Percentiles rank a stretch among this genome's conserved stretches.
phyloP scores from a whole-genome alignment of 1,140 invertebrate species.

The Papilio dardanus region DNA sequence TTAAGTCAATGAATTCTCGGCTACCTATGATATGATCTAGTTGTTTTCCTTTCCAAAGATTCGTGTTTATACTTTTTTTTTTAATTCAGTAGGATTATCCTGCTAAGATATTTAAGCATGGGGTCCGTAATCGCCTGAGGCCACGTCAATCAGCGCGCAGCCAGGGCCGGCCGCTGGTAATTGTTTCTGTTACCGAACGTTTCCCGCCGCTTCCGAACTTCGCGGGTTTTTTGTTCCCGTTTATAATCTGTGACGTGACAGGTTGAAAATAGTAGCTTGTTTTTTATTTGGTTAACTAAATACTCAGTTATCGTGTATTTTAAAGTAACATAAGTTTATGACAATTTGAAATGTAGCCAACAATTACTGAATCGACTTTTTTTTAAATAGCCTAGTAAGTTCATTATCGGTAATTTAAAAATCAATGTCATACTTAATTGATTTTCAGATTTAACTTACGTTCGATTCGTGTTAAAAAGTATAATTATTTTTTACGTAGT shows the following conservation, averaged over 20 bases:
- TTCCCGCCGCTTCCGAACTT: slow-evolving; percentile 35
- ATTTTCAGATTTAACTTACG: not conserved
- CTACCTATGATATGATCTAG: no score
- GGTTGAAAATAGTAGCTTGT: not conserved
- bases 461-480: not conserved
- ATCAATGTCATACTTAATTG: not conserved
- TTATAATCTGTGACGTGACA: slow-evolving; percentile 34
- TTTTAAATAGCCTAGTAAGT: no score
- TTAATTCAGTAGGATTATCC: not conserved
- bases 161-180: slow-evolving; percentile 25
- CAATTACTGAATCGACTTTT: not conserved
- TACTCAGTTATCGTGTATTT: not conserved
- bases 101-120: no score
- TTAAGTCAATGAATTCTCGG: no score
- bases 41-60: not conserved
- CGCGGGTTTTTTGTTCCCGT: slow-evolving; percentile 25
- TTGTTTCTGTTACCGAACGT: slow-evolving; percentile 45
- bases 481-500: not conserved
- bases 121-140: no score
- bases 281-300: not conserved
- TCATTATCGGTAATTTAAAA: no score
- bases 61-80: no score
- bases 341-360: not conserved
- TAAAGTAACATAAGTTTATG: not conserved
- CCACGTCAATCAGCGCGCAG: no score